A percentile compares a stretch with the other conserved stretches of the same genome.
phyloP scores from a whole-genome alignment of 2,797 vertebrate genomes.

The Spheniscus humboldti region DNA sequence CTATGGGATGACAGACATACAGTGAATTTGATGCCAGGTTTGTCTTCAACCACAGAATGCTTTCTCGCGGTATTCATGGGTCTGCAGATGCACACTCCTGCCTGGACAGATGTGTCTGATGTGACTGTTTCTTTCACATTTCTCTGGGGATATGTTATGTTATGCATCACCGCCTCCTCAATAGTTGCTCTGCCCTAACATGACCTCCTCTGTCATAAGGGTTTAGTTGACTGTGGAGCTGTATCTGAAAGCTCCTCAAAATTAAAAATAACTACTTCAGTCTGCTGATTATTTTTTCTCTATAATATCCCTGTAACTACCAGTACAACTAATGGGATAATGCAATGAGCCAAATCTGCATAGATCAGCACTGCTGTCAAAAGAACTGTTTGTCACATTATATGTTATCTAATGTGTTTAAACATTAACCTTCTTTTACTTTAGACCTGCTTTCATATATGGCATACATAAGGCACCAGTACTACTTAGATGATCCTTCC shows the following conservation, averaged over 20 bases:
- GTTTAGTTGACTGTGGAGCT: not conserved
- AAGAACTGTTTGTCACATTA: not conserved
- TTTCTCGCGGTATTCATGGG: not conserved
- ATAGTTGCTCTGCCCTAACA: not conserved
- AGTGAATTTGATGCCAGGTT: not conserved
- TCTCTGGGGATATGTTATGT: not conserved
- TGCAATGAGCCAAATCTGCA: not conserved
- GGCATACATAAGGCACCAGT: not conserved
- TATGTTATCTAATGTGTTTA: not conserved
- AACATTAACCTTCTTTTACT: not conserved
- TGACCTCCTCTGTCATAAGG: not conserved
- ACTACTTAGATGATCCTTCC: not conserved
- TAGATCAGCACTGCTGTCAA: not conserved
- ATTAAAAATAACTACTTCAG: not conserved
- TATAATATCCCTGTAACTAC: not conserved
- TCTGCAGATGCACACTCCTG: not conserved
- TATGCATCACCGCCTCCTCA: not conserved
- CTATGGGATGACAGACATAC: not conserved
- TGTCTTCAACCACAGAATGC: not conserved
- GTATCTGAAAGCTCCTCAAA: not conserved
- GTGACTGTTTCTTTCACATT: not conserved
- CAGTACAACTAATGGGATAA: not conserved
- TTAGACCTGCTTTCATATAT: not conserved
- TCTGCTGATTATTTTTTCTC: not conserved
- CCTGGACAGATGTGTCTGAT: not conserved